Evolutionary conservation across 1,140 invertebrate species (phyloP), one percentile per base, ranked within the genome.

Genomic region (Drosophila yakuba): DNA sequence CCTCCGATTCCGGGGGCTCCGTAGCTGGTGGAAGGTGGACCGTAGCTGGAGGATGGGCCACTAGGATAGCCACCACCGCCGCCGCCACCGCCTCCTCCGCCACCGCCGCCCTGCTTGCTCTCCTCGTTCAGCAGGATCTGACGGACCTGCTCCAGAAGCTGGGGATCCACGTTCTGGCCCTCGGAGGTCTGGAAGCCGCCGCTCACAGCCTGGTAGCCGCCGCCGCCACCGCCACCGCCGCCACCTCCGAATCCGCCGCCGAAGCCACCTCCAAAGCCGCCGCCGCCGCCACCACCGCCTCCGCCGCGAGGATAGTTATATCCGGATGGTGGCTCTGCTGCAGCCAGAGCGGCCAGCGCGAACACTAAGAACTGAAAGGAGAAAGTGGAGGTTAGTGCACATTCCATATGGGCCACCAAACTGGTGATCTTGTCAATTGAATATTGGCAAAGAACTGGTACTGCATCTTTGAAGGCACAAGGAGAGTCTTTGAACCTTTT

Each of bases 91-190:
- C 80, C 91, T 68, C 61, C 91, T 11, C 92, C 92, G 32, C 91
- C 91, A 11, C 74, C 74, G 7, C 93, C 93, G 15, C 92, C 89
- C 4, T 93, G 92, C 66, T 94, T 94, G 90, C 95, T 94, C 93
- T 97, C 96, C 91, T 97, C 96, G 86, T 96, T 96, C 66, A 97
- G 93, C 51, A 97, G 94, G 88, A 97, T 96, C 92, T 96, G 95
- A 77, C 96, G 95, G 79, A 97, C 95, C 91, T 97, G 96, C 89
- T 97, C 96, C 55, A 97, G 93, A 57, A 97, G 94, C 66, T 95
- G 94, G 43, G 94, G 94, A 93, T 97, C 96, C 48, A 97, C 96
- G 92, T 95, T 94, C 78, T 95, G 95, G 50, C 96, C 96, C 90
- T 97, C 96, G 71, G 94, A 95, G 55, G 95, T 95, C 76, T 96